Percentiles rank a stretch among this genome's conserved stretches.
These are phyloP conservation scores for Eupithecia dodoneata DNA, from an alignment of 2,888 invertebrate species.

Conservation along the genomic window DNA sequence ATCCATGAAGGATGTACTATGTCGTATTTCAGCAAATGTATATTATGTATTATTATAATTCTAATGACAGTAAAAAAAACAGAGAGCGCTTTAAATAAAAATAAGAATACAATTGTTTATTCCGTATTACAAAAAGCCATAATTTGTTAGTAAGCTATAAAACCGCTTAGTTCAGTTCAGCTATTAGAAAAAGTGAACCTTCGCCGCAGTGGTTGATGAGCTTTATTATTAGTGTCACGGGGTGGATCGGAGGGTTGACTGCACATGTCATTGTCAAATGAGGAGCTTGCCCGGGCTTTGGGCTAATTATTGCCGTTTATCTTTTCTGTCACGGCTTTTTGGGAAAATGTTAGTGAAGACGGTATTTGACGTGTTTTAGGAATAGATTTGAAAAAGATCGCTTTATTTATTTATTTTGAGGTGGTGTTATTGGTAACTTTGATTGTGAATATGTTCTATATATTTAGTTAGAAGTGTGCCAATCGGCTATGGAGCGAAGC, in stretches of 20 bases:
- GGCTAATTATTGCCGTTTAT: constrained; percentile 36
- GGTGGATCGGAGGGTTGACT: constrained; percentile 39
- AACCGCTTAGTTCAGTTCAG: neutral
- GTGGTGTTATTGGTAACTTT: too few species aligned
- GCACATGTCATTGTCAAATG: constrained; percentile 46
- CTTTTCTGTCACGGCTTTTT: constrained; percentile 6
- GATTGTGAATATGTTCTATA: too few species aligned
- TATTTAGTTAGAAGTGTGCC: too few species aligned
- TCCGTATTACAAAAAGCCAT: too few species aligned
- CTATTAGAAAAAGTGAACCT: neutral
- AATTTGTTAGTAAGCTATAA: neutral
- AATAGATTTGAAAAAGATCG: neutral
- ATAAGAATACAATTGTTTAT: too few species aligned
- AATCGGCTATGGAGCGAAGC: too few species aligned
- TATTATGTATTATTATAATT: too few species aligned
- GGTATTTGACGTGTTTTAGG: neutral
- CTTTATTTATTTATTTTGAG: neutral
- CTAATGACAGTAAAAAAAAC: too few species aligned
- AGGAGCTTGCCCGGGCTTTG: constrained; percentile 29
- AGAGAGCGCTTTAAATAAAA: too few species aligned
- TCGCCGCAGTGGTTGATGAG: neutral
- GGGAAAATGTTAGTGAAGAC: neutral
- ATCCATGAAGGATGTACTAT: too few species aligned
- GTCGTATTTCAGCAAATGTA: too few species aligned
- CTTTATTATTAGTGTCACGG: constrained; percentile 8